Base-by-base conservation (phyloP, 2,113 vertebrate genomes). In the Caranx ignobilis region DNA sequence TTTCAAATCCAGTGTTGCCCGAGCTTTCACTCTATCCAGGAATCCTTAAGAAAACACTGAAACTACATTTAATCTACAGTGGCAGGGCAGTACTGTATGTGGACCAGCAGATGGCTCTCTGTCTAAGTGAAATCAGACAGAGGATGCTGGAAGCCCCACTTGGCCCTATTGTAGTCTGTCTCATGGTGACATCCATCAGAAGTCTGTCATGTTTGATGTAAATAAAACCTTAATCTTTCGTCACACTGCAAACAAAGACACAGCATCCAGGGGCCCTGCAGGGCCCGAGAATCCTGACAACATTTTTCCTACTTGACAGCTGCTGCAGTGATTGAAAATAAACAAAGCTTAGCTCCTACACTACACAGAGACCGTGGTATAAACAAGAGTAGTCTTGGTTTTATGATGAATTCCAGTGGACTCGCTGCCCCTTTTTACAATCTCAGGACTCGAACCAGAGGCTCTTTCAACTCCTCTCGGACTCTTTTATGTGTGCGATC, bases 41-140 rank as follows among this genome's bases (percentile, higher is more conserved):
- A 26, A 39, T 31, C 35, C 19, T 54, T 54, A 11, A 62, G 0
- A 32, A 10, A 35, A 21, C 18, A 12, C n/a, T 50, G 7, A 59
- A 16, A 39, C 13, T 1, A 34, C 26, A 26, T 26, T 26, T 26
- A 26, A 26, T 26, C 26, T 9, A 1, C 34, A 62, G 43, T 15
- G 21, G 6, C 39, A 35, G 31, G 12, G 62, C 59, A 75, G 15
- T 83, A 18, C 60, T 47, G 19, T 18, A 0, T 43, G 7, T 35
- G 2, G 11, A 87, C 21, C 91, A 88, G 81, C 62, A 89, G 90
- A 76, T 87, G 89, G 81, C 83, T 59, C 74, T 88, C 37, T 70
- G 31, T 74, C 41, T 59, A 32, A 85, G 39, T 67, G 52, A 47
- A 63, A 19, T 48, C 26, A 2, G 64, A 70, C 2, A 2, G 19